phyloP scores from a whole-genome alignment of 2,113 vertebrate genomes.

The Myiozetetes cayanensis region DNA sequence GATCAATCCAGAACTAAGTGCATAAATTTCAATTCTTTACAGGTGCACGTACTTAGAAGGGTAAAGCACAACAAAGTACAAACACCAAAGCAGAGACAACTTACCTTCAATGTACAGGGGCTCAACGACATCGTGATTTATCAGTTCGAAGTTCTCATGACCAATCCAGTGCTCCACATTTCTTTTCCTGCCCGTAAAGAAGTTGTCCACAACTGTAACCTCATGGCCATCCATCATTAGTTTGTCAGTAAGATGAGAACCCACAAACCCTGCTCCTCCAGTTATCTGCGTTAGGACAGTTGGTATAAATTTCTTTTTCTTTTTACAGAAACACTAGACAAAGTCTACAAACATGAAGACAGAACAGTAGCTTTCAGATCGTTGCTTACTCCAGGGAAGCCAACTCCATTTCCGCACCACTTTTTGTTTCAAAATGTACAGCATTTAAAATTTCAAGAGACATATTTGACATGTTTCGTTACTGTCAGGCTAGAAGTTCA shows the following conservation, averaged over 20 bases:
- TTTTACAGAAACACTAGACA: constrained; percentile 66
- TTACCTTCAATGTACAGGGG: constrained; percentile 98
- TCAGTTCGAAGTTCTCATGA: constrained; percentile 98
- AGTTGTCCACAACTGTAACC: constrained; percentile 99
- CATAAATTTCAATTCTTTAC: not conserved
- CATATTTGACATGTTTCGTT: not conserved
- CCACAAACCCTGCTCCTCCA: constrained; percentile 96
- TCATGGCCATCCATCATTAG: constrained; percentile 99
- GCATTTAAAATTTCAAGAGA: not conserved
- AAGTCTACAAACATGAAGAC: constrained; percentile 67
- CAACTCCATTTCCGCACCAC: constrained; percentile 15
- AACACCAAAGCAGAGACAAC: constrained; percentile 4
- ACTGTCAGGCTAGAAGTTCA: not conserved
- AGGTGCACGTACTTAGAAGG: not conserved
- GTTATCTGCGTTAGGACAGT: constrained; percentile 85
- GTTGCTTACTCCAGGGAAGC: constrained; percentile 18
- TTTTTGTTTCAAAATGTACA: not conserved
- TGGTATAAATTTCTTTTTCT: constrained; percentile 67
- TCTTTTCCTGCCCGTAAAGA: constrained; percentile 97
- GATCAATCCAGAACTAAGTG: not conserved
- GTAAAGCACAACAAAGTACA: not conserved
- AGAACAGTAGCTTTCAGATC: constrained; percentile 27
- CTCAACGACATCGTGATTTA: constrained; percentile 98
- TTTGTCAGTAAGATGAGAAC: constrained; percentile 97
- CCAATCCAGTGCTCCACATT: constrained; percentile 99